These are phyloP conservation scores for Drosophila suzukii DNA, from an alignment of 1,140 invertebrate genomes.

Conservation along the genomic window DNA sequence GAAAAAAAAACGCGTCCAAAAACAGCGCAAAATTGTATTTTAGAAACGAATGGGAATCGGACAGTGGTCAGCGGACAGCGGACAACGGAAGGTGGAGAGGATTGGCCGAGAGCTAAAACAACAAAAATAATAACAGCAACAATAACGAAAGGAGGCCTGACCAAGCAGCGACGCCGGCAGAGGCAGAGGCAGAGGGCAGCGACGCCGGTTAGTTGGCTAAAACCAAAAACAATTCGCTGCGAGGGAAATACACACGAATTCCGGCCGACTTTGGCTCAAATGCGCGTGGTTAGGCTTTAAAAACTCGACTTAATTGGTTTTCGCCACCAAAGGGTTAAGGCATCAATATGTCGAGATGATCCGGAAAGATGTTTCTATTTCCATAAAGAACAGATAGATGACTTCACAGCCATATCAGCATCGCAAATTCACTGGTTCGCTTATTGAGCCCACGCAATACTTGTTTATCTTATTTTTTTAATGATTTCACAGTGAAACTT, in stretches of 20 bases:
- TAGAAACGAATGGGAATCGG: slow-evolving; percentile 58
- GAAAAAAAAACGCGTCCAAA: slow-evolving; percentile 47
- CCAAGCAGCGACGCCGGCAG: slow-evolving; percentile 17
- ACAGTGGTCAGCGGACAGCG: slow-evolving; percentile 27
- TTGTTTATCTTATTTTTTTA: neutral
- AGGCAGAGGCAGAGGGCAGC: slow-evolving; percentile 13
- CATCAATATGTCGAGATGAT: slow-evolving; percentile 29
- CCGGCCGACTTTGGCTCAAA: slow-evolving; percentile 12
- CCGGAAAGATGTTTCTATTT: slow-evolving; percentile 25
- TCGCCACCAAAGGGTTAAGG: slow-evolving; percentile 29
- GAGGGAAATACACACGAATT: slow-evolving; percentile 32
- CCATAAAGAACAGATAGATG: slow-evolving; percentile 19
- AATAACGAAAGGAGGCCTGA: slow-evolving; percentile 42
- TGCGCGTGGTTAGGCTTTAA: slow-evolving; percentile 35
- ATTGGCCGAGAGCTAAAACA: slow-evolving; percentile 46
- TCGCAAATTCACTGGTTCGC: slow-evolving; percentile 1
- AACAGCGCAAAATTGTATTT: slow-evolving; percentile 58
- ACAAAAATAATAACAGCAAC: slow-evolving; percentile 28
- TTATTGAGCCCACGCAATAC: slow-evolving; percentile 21
- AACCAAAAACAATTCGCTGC: slow-evolving; percentile 36
- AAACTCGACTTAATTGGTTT: slow-evolving; percentile 35
- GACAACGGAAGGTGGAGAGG: slow-evolving; percentile 37
- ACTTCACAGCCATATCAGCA: slow-evolving; percentile 20
- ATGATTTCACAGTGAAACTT: slow-evolving; percentile 3
- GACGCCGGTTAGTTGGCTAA: slow-evolving; percentile 30